phyloP scores from a whole-genome alignment of 2,888 invertebrate genomes.

The Tetheella fluctuosa region DNA sequence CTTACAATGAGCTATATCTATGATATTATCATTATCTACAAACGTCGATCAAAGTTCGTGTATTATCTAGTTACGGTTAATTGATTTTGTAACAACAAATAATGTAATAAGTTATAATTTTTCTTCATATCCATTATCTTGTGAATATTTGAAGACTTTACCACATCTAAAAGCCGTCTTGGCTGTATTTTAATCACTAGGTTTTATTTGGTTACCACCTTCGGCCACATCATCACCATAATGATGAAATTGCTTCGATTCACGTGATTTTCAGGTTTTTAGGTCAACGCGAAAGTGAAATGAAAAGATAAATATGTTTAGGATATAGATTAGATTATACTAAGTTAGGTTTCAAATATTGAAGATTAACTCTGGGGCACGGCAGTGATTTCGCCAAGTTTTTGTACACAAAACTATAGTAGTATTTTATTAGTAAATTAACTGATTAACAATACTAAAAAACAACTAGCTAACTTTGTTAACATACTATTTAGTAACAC shows the following conservation, averaged over 20 bases:
- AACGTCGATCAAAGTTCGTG: not conserved
- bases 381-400: not conserved
- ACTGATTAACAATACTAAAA: too few species aligned
- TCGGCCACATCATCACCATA: too few species aligned
- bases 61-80: not conserved
- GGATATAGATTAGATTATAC: slow-evolving; percentile 11
- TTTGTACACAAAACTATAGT: not conserved
- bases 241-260: not conserved
- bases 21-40: not conserved
- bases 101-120: too few species aligned
- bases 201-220: too few species aligned
- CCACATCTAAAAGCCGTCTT: too few species aligned
- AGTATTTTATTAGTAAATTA: too few species aligned
- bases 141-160: too few species aligned
- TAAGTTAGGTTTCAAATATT: not conserved
- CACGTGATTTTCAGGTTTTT: slow-evolving; percentile 10
- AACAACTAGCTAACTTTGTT: too few species aligned
- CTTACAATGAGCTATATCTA: not conserved
- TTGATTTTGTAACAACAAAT: not conserved
- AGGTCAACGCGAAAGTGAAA: slow-evolving; percentile 14
- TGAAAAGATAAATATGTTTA: slow-evolving; percentile 11
- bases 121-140: too few species aligned
- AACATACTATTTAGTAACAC: too few species aligned
- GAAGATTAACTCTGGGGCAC: not conserved
- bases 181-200: too few species aligned